phyloP scores from a whole-genome alignment of 2,888 invertebrate genomes.

The Drosophila testacea region DNA sequence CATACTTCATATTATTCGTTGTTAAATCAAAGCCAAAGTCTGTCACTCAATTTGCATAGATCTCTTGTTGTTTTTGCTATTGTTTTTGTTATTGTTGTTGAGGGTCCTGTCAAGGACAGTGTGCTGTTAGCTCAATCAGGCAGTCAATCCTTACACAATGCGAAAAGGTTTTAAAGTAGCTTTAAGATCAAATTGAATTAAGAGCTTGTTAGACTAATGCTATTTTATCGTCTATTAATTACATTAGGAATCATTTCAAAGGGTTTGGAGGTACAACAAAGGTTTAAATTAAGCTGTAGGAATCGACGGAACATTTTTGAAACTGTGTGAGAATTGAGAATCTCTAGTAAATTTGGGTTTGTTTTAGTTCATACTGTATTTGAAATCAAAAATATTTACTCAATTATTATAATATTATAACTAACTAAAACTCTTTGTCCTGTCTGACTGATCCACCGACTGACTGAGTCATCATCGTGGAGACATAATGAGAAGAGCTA shows the following conservation, averaged over 20 bases:
- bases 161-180: conserved; percentile 1
- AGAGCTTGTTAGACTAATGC: conserved; percentile 12
- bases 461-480: too few species aligned
- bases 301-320: too few species aligned
- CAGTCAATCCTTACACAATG: conserved; percentile 5
- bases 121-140: neutral
- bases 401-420: too few species aligned
- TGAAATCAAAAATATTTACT: too few species aligned
- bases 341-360: too few species aligned
- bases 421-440: too few species aligned
- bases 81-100: neutral
- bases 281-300: neutral
- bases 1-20: conserved; percentile 27
- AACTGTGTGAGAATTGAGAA: too few species aligned
- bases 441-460: too few species aligned
- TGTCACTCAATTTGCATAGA: conserved; percentile 64
- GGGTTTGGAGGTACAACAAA: neutral
- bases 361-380: too few species aligned
- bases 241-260: neutral
- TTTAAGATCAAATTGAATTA: conserved; percentile 5
- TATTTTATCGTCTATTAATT: neutral
- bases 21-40: conserved; percentile 51
- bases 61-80: conserved; percentile 1
- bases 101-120: conserved; percentile 30
- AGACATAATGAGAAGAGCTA: too few species aligned